Base-by-base conservation (phyloP, 2,888 invertebrate genomes). In the Spilosoma lubricipeda region DNA sequence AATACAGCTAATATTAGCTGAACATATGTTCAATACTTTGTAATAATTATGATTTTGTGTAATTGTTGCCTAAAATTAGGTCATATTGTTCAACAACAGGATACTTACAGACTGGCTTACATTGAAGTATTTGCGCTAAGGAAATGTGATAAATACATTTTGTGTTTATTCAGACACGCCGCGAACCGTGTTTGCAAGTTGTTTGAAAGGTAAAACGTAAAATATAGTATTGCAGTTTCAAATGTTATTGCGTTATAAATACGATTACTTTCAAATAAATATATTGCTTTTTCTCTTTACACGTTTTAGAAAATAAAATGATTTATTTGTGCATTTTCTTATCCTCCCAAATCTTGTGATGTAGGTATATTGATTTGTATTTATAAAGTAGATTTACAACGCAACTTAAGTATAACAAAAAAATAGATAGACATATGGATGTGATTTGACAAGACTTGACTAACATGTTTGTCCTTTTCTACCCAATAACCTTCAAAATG, bases 121-220 rank as follows among this genome's bases (percentile, higher is more conserved):
- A 52, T 48, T 48, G 13, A 33, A 67, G 33, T 48, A 48, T 67
- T 67, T 67, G 48, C 48, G 48, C 33, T 48, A 33, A 33, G 67
- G 33, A 48, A 48, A 48, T 48, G 23, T 33, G 45, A 67, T 48
- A 33, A 63, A 48, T 67, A 67, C 67, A 67, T 48, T 48, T 23
- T 48, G 33, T 7, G 67, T 67, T 33, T 72, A 45, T 67, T 27
- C 33, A 59, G 39, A 72, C 59, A 67, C 42, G 56, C 59, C 39
- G 20, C 15, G 39, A 67, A 67, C 23, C 42, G 63, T 67, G 67
- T 67, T 67, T 67, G 42, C 63, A 59, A 63, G 15, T 45, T 64
- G 42, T 64, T 71, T 63, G 30, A 48, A 42, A 67, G 48, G 33
- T 73, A 39, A 69, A 66, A 30, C 64, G 27, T 73, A 73, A 67